phyloP scores from a whole-genome alignment of 2,888 invertebrate genomes.

The Apomyelois bistriatella region DNA sequence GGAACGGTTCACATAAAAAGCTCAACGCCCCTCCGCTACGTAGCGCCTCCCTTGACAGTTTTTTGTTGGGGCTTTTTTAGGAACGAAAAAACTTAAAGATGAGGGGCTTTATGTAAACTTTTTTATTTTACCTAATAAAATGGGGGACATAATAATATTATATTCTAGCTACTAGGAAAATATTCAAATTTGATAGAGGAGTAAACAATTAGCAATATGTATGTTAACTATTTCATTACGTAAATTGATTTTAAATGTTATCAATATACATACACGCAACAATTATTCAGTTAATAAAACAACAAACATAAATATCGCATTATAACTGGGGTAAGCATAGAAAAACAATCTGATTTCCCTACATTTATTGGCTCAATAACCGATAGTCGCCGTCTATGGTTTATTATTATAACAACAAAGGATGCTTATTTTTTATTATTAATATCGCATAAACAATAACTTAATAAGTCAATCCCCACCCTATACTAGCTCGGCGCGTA shows the following conservation, averaged over 20 bases:
- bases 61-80: conserved; percentile 45
- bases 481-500: conserved; percentile 60
- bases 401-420: conserved; percentile 57
- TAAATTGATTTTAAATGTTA: neutral
- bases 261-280: conserved; percentile 11
- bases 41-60: conserved; percentile 37
- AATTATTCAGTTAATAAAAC: conserved; percentile 28
- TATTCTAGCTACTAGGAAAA: no score
- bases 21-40: conserved; percentile 58
- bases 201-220: no score
- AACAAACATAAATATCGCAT: conserved; percentile 57
- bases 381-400: conserved; percentile 45
- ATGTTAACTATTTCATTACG: neutral
- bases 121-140: no score
- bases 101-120: conserved; percentile 9
- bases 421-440: conserved; percentile 72
- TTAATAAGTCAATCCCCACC: conserved; percentile 75
- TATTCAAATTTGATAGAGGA: no score
- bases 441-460: conserved; percentile 77
- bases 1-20: conserved; percentile 52
- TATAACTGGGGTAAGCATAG: conserved; percentile 43
- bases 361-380: conserved; percentile 59
- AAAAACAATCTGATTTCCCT: conserved; percentile 65
- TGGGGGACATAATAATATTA: no score
- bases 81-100: conserved; percentile 24